phyloP scores from a whole-genome alignment of 2,113 vertebrate species.

The Globicephala melas region DNA sequence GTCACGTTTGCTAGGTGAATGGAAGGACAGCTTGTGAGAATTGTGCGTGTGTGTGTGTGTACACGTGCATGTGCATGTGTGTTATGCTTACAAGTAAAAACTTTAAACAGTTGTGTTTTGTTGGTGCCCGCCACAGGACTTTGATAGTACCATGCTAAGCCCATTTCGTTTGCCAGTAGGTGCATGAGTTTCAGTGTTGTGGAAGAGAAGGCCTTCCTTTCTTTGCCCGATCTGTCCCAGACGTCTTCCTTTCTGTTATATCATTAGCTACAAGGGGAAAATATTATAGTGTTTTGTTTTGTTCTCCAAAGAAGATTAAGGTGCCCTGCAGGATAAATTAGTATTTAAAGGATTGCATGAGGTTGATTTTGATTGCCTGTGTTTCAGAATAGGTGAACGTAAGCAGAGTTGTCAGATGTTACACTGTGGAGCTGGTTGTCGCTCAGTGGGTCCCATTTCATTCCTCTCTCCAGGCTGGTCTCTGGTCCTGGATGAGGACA shows the following conservation, averaged over 20 bases:
- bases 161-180: not conserved
- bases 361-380: not conserved
- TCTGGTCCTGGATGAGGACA: not conserved
- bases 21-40: not conserved
- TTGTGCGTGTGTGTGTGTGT: not conserved
- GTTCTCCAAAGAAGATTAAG: not conserved
- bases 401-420: not conserved
- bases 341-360: not conserved
- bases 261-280: not conserved
- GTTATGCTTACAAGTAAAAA: not conserved
- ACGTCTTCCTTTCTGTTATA: not conserved
- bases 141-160: accelerated
- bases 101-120: not conserved
- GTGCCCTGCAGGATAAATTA: not conserved
- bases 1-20: not conserved
- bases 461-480: not conserved
- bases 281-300: not conserved
- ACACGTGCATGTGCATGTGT: not conserved
- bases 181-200: not conserved
- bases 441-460: not conserved
- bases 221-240: not conserved
- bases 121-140: not conserved
- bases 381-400: not conserved
- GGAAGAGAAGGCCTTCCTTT: not conserved
- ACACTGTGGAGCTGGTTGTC: accelerated